These are phyloP conservation scores for Pseudoips prasinana DNA, from an alignment of 2,888 invertebrate species.

Conservation along the genomic window DNA sequence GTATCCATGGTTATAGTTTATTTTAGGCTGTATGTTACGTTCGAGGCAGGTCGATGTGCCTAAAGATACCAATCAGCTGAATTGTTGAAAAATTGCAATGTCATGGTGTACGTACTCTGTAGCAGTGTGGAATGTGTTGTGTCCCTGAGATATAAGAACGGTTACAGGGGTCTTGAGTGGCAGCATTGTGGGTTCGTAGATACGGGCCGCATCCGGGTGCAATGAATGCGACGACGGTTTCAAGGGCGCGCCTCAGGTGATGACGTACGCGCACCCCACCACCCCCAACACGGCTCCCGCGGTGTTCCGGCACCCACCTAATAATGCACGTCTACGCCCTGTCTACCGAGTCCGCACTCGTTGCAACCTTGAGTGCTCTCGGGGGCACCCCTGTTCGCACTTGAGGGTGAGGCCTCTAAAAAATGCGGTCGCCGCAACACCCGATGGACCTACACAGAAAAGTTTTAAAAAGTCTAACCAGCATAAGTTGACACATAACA, in stretches of 20 bases:
- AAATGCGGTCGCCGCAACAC: slow-evolving; percentile 23
- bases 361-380: slow-evolving; percentile 76
- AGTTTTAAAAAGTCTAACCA: slow-evolving; percentile 8
- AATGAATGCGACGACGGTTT: slow-evolving; percentile 81
- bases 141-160: too few relatives aligned
- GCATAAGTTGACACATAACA: slow-evolving; percentile 1
- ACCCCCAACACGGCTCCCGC: slow-evolving; percentile 59
- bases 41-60: too few relatives aligned
- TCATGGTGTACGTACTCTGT: too few relatives aligned
- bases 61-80: too few relatives aligned
- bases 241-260: slow-evolving; percentile 82
- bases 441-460: slow-evolving; percentile 15
- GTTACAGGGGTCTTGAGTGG: slow-evolving; percentile 62
- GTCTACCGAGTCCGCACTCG: slow-evolving; percentile 78
- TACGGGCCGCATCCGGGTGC: slow-evolving; percentile 79
- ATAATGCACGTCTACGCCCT: slow-evolving; percentile 82
- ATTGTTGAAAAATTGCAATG: too few relatives aligned
- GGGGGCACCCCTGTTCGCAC: slow-evolving; percentile 52
- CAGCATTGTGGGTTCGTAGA: slow-evolving; percentile 62
- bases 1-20: too few relatives aligned
- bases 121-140: too few relatives aligned
- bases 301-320: slow-evolving; percentile 81
- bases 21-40: too few relatives aligned
- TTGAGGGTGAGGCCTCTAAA: slow-evolving; percentile 34
- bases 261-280: slow-evolving; percentile 77